Evolutionary conservation across 2,888 invertebrate genomes (phyloP), one percentile per base, ranked within the genome.

Genomic region (Cecidostiba fungosa): DNA sequence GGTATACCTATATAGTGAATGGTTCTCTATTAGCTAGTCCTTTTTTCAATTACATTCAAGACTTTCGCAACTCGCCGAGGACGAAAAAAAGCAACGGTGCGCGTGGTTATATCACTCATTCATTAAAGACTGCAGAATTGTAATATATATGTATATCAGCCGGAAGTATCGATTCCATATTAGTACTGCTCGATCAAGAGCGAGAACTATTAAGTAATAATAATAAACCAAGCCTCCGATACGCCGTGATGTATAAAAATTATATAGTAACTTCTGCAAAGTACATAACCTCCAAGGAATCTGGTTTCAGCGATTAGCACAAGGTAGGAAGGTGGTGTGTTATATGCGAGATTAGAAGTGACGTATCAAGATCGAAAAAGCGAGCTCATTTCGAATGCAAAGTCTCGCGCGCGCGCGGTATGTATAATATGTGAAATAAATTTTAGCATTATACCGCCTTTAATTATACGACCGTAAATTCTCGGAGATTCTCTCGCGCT

Each of bases 341-440:
- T 69, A 29, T n/a, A n/a, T n/a, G n/a, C 78, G 32, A 69, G 29
- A 69, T 69, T 69, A 69, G 19, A 69, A 26, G 69, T 12, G 29
- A 29, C 23, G 1, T 76, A 81, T 73, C 26, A 32, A 73, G 50
- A 73, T 29, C 29, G 76, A 14, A 39, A 16, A 19, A 10, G 62
- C 66, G 29, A 43, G 23, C 78, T 84, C 54, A 39, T 76, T 80
- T 74, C 32, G 29, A 62, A 79, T 79, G 79, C 74, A 79, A 84
- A 70, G 74, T 36, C 23, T 23, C 54, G 29, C n/a, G 19, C 54
- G 29, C n/a, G 19, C n/a, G 6, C 14, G 0, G 8, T 59, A 50
- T 50, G 16, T 50, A 19, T 50, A 10, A n/a, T 36, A 19, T 26
- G 19, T 29, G 66, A 78, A 73, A 84, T 80, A 81, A 85, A 85